These are phyloP conservation scores for Procavia capensis DNA, from an alignment of 2,113 vertebrate genomes.

Conservation along the genomic window DNA sequence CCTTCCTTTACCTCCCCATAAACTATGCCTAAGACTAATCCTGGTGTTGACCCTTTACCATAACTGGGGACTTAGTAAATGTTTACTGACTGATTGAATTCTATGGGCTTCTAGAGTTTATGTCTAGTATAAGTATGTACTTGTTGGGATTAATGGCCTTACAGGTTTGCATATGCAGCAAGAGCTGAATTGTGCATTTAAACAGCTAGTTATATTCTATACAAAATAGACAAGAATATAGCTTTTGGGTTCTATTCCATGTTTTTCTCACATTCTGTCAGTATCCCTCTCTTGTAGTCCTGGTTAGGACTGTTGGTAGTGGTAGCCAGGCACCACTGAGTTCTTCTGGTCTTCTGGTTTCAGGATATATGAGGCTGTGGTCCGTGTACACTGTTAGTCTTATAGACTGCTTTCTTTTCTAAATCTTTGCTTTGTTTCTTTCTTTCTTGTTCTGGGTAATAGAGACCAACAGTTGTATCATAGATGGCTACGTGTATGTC, in stretches of 20 bases:
- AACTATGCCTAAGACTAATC: conserved; percentile 7
- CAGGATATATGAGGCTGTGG: background rate
- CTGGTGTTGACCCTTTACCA: background rate
- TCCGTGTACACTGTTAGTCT: background rate
- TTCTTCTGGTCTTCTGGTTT: background rate
- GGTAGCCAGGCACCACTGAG: background rate
- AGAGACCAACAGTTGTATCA: no score
- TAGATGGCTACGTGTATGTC: no score
- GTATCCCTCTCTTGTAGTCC: no score
- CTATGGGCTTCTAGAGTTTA: background rate
- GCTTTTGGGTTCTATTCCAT: background rate
- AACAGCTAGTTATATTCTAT: background rate
- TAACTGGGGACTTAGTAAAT: background rate
- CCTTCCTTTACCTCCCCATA: background rate
- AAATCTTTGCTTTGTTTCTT: background rate
- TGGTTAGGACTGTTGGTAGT: no score
- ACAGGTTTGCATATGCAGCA: background rate
- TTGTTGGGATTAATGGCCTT: background rate
- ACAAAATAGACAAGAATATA: background rate
- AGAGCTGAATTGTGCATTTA: background rate
- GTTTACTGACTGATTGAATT: background rate
- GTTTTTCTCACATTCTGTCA: no score
- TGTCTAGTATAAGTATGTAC: background rate
- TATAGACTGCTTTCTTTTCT: background rate
- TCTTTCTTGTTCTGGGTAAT: no score